Percentiles rank a stretch among this genome's conserved stretches.
Evolutionary conservation across 2,797 vertebrate genomes (phyloP).

Genomic region (Mus spretus): DNA sequence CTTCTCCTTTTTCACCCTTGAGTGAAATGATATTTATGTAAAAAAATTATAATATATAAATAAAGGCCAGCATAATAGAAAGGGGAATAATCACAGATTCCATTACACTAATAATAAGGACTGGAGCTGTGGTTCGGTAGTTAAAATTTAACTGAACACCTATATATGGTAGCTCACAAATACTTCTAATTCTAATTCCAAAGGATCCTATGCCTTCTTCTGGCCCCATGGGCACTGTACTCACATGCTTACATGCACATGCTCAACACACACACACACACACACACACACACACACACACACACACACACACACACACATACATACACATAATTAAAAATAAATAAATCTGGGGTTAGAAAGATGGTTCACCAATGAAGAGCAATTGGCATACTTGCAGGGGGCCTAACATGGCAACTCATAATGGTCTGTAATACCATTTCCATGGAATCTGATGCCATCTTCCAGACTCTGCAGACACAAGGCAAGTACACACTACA

Average conservation of each 20-base stretch:
- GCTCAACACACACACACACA: neutral
- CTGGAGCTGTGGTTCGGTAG: neutral
- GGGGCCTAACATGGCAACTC: neutral
- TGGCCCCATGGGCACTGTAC: no score
- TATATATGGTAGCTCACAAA: neutral
- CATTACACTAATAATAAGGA: neutral
- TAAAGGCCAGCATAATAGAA: neutral
- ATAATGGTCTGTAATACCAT: neutral
- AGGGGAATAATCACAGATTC: neutral
- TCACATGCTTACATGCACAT: neutral
- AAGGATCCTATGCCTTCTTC: neutral
- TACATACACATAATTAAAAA: neutral
- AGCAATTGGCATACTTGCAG: neutral
- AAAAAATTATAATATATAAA: constrained; percentile 1
- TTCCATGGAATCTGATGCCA: neutral
- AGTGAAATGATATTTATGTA: neutral
- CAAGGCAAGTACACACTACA: neutral
- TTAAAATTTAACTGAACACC: neutral
- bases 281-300: no score
- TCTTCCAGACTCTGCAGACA: neutral
- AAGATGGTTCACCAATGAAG: neutral
- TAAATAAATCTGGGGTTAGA: neutral
- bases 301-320: neutral
- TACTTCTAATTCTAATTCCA: neutral
- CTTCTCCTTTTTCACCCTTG: neutral